Evolutionary conservation across 2,888 invertebrate species (phyloP).

Genomic region (Trachelus tabidus): DNA sequence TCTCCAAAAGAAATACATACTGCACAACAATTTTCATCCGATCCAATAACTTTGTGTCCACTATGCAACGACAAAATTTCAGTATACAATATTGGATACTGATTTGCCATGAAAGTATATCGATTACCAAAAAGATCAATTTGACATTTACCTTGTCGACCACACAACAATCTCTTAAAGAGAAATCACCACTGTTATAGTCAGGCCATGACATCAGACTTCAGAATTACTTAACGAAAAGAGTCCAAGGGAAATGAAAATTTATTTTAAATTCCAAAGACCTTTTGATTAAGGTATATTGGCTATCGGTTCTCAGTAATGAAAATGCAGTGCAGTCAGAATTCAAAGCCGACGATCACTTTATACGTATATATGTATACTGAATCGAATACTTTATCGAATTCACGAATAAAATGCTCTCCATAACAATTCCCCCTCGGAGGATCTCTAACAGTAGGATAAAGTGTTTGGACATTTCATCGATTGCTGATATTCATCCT

Average conservation of each 20-base stretch:
- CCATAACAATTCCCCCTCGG: neutral
- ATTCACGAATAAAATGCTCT: neutral
- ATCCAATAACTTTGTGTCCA: neutral
- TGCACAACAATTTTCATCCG: neutral
- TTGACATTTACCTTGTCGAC: neutral
- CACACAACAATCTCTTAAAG: neutral
- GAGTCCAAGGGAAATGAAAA: neutral
- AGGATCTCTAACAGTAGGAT: neutral
- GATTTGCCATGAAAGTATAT: neutral
- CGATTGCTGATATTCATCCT: neutral
- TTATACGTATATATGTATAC: neutral
- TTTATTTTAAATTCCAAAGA: slow-evolving; percentile 11
- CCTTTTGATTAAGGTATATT: slow-evolving; percentile 7
- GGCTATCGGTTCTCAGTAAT: neutral
- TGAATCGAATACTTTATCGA: neutral
- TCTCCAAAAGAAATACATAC: neutral
- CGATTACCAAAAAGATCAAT: neutral
- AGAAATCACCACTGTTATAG: too few species aligned
- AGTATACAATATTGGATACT: neutral
- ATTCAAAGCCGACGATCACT: neutral
- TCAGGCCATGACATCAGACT: too few species aligned
- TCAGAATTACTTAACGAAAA: too few species aligned
- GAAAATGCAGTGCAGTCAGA: neutral
- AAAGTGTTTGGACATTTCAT: neutral
- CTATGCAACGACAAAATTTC: neutral